A percentile compares a stretch with the other conserved stretches of the same genome.
phyloP scores from a whole-genome alignment of 92 coral and sea anemone species.

The Desmophyllum pertusum region DNA sequence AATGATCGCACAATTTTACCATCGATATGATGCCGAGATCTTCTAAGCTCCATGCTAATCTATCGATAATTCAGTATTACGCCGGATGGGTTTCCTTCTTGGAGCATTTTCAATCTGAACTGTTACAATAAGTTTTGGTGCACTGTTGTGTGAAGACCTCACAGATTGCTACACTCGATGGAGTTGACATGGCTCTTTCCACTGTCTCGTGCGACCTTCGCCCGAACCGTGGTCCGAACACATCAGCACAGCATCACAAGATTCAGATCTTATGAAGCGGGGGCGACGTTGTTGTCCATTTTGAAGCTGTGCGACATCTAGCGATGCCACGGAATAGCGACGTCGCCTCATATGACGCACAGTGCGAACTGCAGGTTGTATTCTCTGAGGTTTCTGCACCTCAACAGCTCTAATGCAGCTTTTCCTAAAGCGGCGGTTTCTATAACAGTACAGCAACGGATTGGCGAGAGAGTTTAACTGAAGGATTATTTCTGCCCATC shows the following conservation, averaged over 20 bases:
- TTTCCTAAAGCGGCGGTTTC: neutral
- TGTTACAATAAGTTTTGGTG: neutral
- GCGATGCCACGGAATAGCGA: neutral
- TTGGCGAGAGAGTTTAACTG: constrained; percentile 16
- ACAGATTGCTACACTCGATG: neutral
- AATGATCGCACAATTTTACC: neutral
- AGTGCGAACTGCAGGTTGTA: neutral
- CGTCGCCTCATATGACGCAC: neutral
- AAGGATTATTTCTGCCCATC: neutral
- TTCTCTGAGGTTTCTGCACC: neutral
- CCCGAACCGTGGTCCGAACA: neutral
- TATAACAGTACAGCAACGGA: constrained; percentile 12
- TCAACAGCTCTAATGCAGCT: constrained; percentile 5
- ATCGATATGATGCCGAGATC: neutral
- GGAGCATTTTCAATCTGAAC: neutral
- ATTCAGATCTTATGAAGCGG: neutral
- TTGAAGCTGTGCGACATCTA: neutral
- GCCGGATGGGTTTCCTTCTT: neutral
- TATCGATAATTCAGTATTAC: neutral
- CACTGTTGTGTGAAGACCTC: neutral
- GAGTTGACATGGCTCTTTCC: neutral
- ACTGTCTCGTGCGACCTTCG: neutral
- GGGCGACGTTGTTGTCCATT: neutral
- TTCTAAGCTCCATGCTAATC: neutral
- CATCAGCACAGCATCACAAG: neutral